Base-by-base conservation (phyloP, 2,113 vertebrate genomes). In the Dicerorhinus sumatrensis region DNA sequence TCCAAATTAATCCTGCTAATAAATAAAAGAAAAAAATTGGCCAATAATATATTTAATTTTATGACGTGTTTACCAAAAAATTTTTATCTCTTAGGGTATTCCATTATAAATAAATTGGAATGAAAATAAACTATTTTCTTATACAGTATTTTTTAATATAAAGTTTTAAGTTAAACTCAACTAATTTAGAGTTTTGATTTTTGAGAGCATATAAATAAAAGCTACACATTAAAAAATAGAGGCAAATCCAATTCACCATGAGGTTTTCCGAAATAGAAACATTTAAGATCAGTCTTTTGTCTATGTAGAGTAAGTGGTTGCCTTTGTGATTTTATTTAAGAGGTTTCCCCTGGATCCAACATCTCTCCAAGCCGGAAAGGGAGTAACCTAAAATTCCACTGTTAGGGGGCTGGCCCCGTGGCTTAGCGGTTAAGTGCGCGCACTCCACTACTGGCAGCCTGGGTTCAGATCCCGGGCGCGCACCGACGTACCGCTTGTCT, bases 121-220 rank as follows among this genome's bases (percentile, higher is more conserved):
- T 84, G 81, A 90, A 85, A 91, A 67, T 56, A 93, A 95, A 90
- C 29, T 75, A 20, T 83, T 23, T 72, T 96, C 36, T 94, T 85
- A 79, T 2, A 18, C 6, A 60, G 48, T 27, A 62, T 73, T 58
- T 79, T 82, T 85, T 77, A 70, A 58, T 77, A 6, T 67, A 60
- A 82, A 83, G 1, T 16, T 94, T 91, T 84, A 29, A 83, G 42
- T 93, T 86, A 65, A 62, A 82, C 31, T 87, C 36, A 77, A 63
- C 11, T 91, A 69, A 42, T 56, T 73, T 48, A 1, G 29, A 83
- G 21, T 69, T 90, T 94, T 31, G 8, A 13, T 81, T 91, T 91
- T 91, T 95, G 56, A 93, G 60, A 84, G 13, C 11, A 29, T 72
- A 7, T 70, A 46, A 92, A 87, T 58, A 94, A 80, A 87, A 72